Evolutionary conservation across 2,888 invertebrate genomes (phyloP), one percentile per base, ranked within the genome.

Genomic region (Noctua pronuba): DNA sequence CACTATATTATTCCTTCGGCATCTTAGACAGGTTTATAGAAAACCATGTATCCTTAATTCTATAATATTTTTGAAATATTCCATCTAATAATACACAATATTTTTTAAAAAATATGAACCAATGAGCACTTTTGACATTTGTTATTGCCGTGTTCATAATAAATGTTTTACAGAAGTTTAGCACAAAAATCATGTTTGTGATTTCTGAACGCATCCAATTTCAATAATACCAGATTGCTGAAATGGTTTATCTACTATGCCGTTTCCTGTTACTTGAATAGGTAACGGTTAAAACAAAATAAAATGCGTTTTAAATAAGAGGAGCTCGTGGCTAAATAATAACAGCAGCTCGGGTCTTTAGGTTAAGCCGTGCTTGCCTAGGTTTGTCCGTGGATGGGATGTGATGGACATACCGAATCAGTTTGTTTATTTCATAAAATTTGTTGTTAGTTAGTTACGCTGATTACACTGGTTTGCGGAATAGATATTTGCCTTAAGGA

Each of bases 1-100:
- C 99, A 78, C 99, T 97, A 94, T 98, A 99, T 94, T 99, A 99
- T 96, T 99, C 99, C 91, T 98, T 98, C 13, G 98, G 98, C 98
- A 98, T 98, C 44, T 92, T 94, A 18, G 35, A 70, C 72, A 46
- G 67, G n/a, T 74, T 76, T 66, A 72, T 49, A 73, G n/a, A 52
- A 73, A 73, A 73, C 65, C 21, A 18, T 74, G 18, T 49, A 75
- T 73, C 46, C 73, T 38, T 7, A 11, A 77, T 72, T 49, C 5
- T 58, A 75, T n/a, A 64, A 72, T 66, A 24, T 62, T 76, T 69
- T 13, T 76, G 68, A 46, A 52, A 67, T 64, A 77, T 85, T 69
- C n/a, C 49, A 73, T 81, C 13, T 68, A 80, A 49, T 38, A 75
- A 8, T 41, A 31, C 7, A 64, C 35, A 75, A 69, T 68, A 67